Evolutionary conservation across 2,888 invertebrate genomes (phyloP).

Genomic region (Falcaria lacertinaria): DNA sequence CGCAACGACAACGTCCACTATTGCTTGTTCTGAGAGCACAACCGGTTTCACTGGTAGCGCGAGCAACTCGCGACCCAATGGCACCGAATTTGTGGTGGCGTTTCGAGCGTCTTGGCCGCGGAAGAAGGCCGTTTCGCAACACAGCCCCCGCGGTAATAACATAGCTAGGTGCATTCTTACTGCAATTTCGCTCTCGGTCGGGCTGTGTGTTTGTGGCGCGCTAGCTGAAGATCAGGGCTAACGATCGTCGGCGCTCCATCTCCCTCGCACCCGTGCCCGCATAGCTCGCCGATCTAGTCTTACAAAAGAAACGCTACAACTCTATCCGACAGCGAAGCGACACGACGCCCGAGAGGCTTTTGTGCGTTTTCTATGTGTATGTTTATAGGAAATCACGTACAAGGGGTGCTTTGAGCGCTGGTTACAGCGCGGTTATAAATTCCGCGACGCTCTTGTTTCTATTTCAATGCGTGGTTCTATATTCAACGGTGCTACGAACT

Average conservation of each 20-base stretch:
- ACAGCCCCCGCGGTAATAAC: constrained; percentile 64
- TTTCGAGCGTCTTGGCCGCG: constrained; percentile 27
- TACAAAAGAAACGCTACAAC: constrained; percentile 76
- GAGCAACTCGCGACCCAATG: constrained; percentile 41
- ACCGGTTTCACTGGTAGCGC: constrained; percentile 50
- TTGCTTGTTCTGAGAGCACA: constrained; percentile 65
- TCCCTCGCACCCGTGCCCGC: constrained; percentile 42
- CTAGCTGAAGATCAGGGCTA: constrained; percentile 80
- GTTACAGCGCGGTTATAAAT: constrained; percentile 56
- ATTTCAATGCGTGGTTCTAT: constrained; percentile 51
- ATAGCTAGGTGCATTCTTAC: constrained; percentile 78
- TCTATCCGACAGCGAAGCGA: constrained; percentile 76
- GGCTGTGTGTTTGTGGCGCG: constrained; percentile 79
- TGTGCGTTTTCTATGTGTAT: constrained; percentile 79
- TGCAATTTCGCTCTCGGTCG: constrained; percentile 80
- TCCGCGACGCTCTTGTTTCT: constrained; percentile 61
- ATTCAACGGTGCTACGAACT: constrained; percentile 28
- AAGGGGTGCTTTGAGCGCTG: constrained; percentile 71
- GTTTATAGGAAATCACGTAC: constrained; percentile 76
- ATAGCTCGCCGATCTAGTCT: constrained; percentile 41
- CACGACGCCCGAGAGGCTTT: constrained; percentile 75
- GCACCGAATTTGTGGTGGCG: constrained; percentile 30
- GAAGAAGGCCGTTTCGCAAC: constrained; percentile 63
- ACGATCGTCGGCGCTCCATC: constrained; percentile 70
- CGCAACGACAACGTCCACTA: constrained; percentile 68